These are phyloP conservation scores for Metridium senile DNA, from an alignment of 92 coral and sea anemone species.

Conservation along the genomic window DNA sequence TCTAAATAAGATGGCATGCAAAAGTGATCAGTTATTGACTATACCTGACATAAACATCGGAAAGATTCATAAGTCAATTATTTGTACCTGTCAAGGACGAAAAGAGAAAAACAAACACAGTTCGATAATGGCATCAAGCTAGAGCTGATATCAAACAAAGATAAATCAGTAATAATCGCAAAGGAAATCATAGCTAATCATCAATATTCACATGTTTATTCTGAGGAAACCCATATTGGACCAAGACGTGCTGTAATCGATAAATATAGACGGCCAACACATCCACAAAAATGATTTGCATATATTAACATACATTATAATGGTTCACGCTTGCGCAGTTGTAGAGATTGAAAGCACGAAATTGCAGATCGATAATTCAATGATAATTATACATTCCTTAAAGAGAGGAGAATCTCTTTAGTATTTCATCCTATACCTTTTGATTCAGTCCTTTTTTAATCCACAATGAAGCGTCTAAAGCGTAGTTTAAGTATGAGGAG, in stretches of 20 bases:
- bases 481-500: slow-evolving; percentile 93
- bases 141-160: too few relatives aligned
- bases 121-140: too few relatives aligned
- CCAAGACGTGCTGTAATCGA: slow-evolving; percentile 25
- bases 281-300: neutral
- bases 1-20: too few relatives aligned
- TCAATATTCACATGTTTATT: neutral
- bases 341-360: slow-evolving; percentile 18
- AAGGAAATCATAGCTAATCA: neutral
- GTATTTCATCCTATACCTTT: slow-evolving; percentile 17
- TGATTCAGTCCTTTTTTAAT: neutral
- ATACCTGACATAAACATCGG: too few relatives aligned
- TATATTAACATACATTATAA: slow-evolving; percentile 18
- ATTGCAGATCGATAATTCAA: slow-evolving; percentile 30
- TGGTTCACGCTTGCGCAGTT: slow-evolving; percentile 20
- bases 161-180: neutral
- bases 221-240: neutral
- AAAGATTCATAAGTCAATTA: too few relatives aligned
- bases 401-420: slow-evolving; percentile 12
- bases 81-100: too few relatives aligned
- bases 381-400: slow-evolving; percentile 32
- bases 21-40: too few relatives aligned
- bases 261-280: slow-evolving; percentile 8
- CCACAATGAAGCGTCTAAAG: slow-evolving; percentile 81
- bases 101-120: too few relatives aligned